These are phyloP conservation scores for Telmatherina bonti DNA, from an alignment of 2,797 vertebrate species.

Conservation along the genomic window DNA sequence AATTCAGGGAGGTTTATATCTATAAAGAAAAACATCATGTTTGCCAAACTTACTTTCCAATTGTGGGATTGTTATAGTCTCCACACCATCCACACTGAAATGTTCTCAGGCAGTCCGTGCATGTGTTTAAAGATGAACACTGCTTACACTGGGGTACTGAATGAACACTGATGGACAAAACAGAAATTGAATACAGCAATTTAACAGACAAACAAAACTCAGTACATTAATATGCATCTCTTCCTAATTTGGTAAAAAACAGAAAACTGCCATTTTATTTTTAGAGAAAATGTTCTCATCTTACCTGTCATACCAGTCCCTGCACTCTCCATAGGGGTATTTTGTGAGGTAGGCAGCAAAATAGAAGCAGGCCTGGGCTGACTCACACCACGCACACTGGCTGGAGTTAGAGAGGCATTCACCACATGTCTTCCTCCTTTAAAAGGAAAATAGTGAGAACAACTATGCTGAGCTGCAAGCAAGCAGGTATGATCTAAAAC, in stretches of 20 bases:
- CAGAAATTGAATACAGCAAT: not conserved
- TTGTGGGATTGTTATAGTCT: constrained; percentile 91
- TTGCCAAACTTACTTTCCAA: constrained; percentile 85
- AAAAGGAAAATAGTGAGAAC: constrained; percentile 7
- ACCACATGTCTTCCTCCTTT: constrained; percentile 87
- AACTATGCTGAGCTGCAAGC: not conserved
- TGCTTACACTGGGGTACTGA: constrained; percentile 92
- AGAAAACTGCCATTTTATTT: not conserved
- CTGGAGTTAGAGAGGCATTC: constrained; percentile 95
- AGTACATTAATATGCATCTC: not conserved
- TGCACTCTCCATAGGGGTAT: constrained; percentile 92
- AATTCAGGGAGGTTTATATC: not conserved
- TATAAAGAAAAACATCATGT: not conserved
- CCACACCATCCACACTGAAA: constrained; percentile 96
- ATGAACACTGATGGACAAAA: constrained; percentile 84
- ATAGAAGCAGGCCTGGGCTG: constrained; percentile 92
- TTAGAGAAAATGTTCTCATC: constrained; percentile 12
- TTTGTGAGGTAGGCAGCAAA: constrained; percentile 94
- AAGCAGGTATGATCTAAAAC: not conserved
- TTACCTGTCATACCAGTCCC: constrained; percentile 95
- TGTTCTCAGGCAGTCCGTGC: constrained; percentile 89
- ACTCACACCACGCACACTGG: constrained; percentile 96
- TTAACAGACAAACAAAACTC: not conserved
- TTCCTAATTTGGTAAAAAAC: not conserved
- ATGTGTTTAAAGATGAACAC: constrained; percentile 86